Base-by-base conservation (phyloP, 2,797 vertebrate species). In the Pachyuromys duprasi region DNA sequence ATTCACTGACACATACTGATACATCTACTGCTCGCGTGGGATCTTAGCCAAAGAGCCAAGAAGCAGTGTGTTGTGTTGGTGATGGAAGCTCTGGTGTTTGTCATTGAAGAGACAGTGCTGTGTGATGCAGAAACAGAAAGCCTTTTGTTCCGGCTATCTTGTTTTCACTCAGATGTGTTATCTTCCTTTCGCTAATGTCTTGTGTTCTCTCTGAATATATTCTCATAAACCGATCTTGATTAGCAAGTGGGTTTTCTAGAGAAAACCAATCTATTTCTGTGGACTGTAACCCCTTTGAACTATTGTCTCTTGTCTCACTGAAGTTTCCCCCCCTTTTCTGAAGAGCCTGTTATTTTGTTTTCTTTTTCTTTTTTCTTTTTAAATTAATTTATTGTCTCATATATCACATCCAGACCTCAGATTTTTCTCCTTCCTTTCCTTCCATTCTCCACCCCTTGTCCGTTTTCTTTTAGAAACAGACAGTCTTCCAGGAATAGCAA, bases 231-330 rank as follows among this genome's bases (percentile, higher is more conserved):
- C 80, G 70, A 67, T 7, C 57, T 97, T 91, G 89, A 74, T 86
- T 86, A 93, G 22, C 36, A 93, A 93, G 74, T 70, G 67, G 49
- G 9, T 84, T 96, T 96, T 95, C 65, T 89, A 83, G 88, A 90
- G 60, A 88, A 60, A 83, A 78, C 7, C 55, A 39, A 7, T 18
- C n/a, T 4, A 31, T 55, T 70, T 53, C 13, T 31, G 9, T 42
- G 65, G 11, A 89, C 33, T 86, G 78, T 49, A 75, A 69, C 22
- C 72, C 28, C 3, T 94, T 92, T 57, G 8, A 57, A 49, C 67
- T 14, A 9, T 93, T 90, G 76, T 78, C 91, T 95, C 91, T 89
- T 49, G 93, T 70, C 3, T 11, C 39, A 20, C 49, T 45, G 88
- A 72, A 79, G 9, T 67, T 78, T 49, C 11, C 45, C 45, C 11